Evolutionary conservation across 2,797 vertebrate genomes (phyloP).

Genomic region (Cyprinella venusta): DNA sequence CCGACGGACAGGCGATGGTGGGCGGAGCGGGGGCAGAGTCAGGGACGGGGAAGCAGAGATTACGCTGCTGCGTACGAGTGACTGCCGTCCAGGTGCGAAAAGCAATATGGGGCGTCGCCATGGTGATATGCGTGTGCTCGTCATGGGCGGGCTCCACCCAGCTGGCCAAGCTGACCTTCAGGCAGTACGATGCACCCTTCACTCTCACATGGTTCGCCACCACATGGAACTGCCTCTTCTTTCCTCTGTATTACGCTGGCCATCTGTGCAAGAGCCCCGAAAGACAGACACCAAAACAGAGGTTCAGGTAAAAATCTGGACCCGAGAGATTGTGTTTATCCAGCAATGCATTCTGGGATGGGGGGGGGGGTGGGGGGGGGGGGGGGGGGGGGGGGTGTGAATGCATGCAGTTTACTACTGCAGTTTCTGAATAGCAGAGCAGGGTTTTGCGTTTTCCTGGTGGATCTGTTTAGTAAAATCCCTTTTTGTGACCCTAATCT

Average conservation of each 20-base stretch:
- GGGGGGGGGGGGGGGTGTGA: too few species aligned
- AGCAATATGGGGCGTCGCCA: slow-evolving; percentile 88
- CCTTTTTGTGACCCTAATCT: slow-evolving; percentile 53
- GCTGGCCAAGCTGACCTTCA: slow-evolving; percentile 92
- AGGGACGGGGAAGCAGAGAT: slow-evolving; percentile 68
- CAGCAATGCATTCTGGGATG: not conserved
- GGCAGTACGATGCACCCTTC: slow-evolving; percentile 90
- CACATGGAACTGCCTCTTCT: slow-evolving; percentile 96
- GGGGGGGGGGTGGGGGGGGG: too few species aligned
- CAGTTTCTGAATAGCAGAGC: not conserved
- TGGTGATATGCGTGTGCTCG: slow-evolving; percentile 91
- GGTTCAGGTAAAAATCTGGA: slow-evolving; percentile 85
- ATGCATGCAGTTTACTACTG: not conserved
- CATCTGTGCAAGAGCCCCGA: slow-evolving; percentile 89
- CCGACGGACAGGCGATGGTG: slow-evolving; percentile 79
- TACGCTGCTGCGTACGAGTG: slow-evolving; percentile 81
- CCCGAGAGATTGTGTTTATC: not conserved
- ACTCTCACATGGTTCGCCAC: slow-evolving; percentile 96
- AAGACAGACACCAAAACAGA: slow-evolving; percentile 90
- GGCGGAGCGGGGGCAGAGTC: slow-evolving; percentile 75
- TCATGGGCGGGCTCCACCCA: slow-evolving; percentile 95
- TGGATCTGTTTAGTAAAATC: not conserved
- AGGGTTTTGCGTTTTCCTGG: not conserved
- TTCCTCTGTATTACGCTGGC: slow-evolving; percentile 92
- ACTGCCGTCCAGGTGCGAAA: slow-evolving; percentile 84